phyloP scores from a whole-genome alignment of 2,888 invertebrate genomes.

The Aethes cnicana region DNA sequence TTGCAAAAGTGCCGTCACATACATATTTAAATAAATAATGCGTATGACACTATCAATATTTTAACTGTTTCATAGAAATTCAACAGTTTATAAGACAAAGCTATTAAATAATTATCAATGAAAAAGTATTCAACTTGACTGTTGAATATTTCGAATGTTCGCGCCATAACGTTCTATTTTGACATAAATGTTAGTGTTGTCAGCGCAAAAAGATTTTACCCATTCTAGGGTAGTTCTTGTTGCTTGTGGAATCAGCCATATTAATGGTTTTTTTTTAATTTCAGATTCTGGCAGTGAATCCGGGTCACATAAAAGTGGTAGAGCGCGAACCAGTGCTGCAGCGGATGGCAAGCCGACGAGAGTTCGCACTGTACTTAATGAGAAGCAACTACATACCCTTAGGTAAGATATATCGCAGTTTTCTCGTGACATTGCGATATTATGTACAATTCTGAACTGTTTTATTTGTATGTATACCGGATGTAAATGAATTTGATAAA shows the following conservation, averaged over 20 bases:
- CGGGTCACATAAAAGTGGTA: constrained; percentile 92
- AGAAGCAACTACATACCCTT: constrained; percentile 98
- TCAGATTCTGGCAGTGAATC: constrained; percentile 96
- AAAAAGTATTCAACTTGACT: neutral
- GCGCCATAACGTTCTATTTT: neutral
- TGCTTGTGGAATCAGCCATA: neutral
- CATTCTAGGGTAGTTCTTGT: neutral
- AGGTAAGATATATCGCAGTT: no score
- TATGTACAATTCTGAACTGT: no score
- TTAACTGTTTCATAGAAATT: no score
- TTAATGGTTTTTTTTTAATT: constrained; percentile 29
- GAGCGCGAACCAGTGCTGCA: constrained; percentile 80
- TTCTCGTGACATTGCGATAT: no score
- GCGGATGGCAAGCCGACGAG: constrained; percentile 98
- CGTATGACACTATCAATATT: no score
- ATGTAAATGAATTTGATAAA: no score
- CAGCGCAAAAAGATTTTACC: neutral
- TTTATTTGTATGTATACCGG: no score
- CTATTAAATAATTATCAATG: no score
- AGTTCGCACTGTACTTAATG: constrained; percentile 98
- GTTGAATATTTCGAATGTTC: no score
- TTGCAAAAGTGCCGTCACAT: no score
- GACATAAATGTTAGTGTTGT: constrained; percentile 4
- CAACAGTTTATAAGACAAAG: no score
- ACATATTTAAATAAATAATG: no score